Evolutionary conservation across 2,113 vertebrate species (phyloP).

Genomic region (Protomyctophum bolini): DNA sequence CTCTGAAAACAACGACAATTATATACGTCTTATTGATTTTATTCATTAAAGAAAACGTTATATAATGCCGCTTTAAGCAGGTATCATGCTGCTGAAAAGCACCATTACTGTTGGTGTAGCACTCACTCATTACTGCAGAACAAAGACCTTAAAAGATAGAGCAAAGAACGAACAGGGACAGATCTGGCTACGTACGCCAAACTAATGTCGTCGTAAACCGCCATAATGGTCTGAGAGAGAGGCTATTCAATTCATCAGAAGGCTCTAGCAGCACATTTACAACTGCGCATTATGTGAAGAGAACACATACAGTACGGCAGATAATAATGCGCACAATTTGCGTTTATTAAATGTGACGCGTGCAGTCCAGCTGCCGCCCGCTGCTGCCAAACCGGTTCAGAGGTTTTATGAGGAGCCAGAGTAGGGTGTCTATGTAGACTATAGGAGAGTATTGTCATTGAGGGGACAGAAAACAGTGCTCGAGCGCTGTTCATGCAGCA

Average conservation of each 20-base stretch:
- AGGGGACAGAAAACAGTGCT: too few relatives aligned
- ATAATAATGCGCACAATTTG: constrained; percentile 32
- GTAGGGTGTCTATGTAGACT: constrained; percentile 30
- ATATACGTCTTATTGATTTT: too few relatives aligned
- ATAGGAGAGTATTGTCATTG: background rate
- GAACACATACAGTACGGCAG: constrained; percentile 14
- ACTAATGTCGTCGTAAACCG: constrained; percentile 2
- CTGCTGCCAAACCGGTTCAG: constrained; percentile 33
- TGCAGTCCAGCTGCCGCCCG: constrained; percentile 9
- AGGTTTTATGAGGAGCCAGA: constrained; percentile 40
- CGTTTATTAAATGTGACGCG: constrained; percentile 58
- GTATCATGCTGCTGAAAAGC: too few relatives aligned
- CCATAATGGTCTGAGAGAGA: background rate
- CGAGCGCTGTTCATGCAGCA: too few relatives aligned
- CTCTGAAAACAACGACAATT: too few relatives aligned
- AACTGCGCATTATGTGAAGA: constrained; percentile 19
- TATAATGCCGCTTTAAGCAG: too few relatives aligned
- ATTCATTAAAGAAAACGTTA: too few relatives aligned
- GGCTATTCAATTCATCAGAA: constrained; percentile 4
- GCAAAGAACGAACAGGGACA: constrained; percentile 1
- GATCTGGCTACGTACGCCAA: background rate
- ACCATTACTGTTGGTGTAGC: too few relatives aligned
- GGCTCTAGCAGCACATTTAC: constrained; percentile 18
- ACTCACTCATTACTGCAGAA: too few relatives aligned
- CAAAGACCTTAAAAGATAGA: too few relatives aligned